A percentile compares a stretch with the other conserved stretches of the same genome.
Conservation (phyloP, 2,888 invertebrate genomes). For the Xylota sylvarum region DNA sequence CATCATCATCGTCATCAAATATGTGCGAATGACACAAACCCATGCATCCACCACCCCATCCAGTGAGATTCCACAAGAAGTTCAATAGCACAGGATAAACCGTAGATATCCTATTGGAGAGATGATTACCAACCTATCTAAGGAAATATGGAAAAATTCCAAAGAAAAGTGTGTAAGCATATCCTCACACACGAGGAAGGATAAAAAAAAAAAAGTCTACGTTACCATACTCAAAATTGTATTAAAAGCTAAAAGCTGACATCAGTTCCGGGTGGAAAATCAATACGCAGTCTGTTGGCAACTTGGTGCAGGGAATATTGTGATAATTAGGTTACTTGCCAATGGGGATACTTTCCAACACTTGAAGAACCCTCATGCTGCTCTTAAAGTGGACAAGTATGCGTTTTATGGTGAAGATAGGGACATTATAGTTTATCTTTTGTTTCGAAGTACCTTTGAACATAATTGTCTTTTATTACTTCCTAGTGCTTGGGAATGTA, state of each 20-base stretch:
- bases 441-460: neutral
- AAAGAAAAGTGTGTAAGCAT: constrained; percentile 27
- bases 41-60: constrained; percentile 36
- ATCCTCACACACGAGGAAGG: constrained; percentile 8
- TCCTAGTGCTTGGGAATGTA: neutral
- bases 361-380: constrained; percentile 4
- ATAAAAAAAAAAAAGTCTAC: constrained; percentile 6
- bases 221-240: constrained; percentile 11
- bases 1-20: constrained; percentile 37
- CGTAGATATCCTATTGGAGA: neutral
- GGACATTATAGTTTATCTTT: constrained; percentile 3
- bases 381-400: constrained; percentile 24
- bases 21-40: constrained; percentile 45
- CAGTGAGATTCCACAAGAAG: constrained; percentile 21
- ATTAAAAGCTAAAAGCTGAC: constrained; percentile 31
- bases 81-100: constrained; percentile 27
- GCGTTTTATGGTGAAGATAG: constrained; percentile 10
- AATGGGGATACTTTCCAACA: neutral
- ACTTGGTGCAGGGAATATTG: constrained; percentile 21
- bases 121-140: constrained; percentile 25
- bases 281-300: constrained; percentile 18
- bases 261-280: constrained; percentile 34
- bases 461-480: neutral
- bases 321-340: constrained; percentile 61
- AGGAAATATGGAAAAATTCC: neutral